Evolutionary conservation across 2,113 vertebrate genomes (phyloP).

Genomic region (Ptyas mucosa): DNA sequence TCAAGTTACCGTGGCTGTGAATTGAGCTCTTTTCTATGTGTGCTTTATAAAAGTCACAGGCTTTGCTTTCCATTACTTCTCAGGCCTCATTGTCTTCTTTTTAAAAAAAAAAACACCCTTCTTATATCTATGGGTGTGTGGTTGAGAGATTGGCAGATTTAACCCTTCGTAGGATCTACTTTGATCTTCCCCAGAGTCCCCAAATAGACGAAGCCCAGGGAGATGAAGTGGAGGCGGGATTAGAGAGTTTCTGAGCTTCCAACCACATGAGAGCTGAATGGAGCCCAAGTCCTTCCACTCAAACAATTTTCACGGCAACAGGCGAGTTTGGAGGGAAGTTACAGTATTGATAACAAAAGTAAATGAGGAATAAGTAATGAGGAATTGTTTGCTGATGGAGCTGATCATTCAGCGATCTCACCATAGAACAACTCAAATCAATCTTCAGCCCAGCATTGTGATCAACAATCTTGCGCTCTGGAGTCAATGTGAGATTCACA

Average conservation of each 20-base stretch:
- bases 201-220: background rate
- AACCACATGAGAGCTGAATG: background rate
- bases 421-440: background rate
- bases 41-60: background rate
- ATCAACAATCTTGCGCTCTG: background rate
- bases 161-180: background rate
- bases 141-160: background rate
- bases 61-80: background rate
- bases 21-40: background rate
- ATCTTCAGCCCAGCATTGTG: background rate
- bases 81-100: background rate
- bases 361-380: background rate
- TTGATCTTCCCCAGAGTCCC: background rate
- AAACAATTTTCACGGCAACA: background rate
- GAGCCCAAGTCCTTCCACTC: background rate
- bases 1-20: background rate
- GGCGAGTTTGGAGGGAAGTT: background rate
- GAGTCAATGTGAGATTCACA: background rate
- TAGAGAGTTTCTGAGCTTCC: background rate
- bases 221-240: background rate
- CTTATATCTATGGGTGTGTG: background rate
- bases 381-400: background rate
- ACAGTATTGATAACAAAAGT: background rate
- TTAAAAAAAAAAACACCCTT: background rate
- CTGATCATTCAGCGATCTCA: background rate